These are phyloP conservation scores for Frankliniella fusca DNA, from an alignment of 2,888 invertebrate species.

Conservation along the genomic window DNA sequence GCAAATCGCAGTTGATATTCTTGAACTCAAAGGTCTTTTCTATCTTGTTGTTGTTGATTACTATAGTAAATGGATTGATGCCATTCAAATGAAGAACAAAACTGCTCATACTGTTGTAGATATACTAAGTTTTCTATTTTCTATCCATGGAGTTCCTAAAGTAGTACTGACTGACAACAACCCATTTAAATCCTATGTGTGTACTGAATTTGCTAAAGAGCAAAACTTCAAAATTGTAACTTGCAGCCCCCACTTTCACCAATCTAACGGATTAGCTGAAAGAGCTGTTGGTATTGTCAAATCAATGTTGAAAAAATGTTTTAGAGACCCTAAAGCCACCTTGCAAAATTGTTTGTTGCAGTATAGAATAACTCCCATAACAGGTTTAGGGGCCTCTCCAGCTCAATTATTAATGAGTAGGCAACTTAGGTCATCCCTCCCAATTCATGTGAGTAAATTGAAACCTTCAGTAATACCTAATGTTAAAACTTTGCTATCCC, in stretches of 20 bases:
- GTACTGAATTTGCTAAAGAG: constrained; percentile 32
- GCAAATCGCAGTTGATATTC: constrained; percentile 31
- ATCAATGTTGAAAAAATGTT: constrained; percentile 5
- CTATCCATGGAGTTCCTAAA: constrained; percentile 31
- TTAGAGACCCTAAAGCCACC: neutral
- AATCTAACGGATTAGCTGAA: constrained; percentile 36
- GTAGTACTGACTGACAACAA: constrained; percentile 33
- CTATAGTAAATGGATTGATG: constrained; percentile 33
- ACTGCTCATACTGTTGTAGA: constrained; percentile 27
- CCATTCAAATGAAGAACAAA: neutral
- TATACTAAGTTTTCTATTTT: constrained; percentile 30
- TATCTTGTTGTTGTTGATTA: constrained; percentile 33
- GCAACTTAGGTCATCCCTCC: neutral
- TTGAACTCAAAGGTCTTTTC: constrained; percentile 28
- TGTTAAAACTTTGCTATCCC: neutral
- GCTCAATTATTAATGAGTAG: too few species aligned
- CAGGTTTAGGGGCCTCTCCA: neutral
- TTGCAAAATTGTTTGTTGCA: neutral
- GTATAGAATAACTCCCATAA: neutral
- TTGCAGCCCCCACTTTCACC: constrained; percentile 34
- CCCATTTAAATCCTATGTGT: constrained; percentile 31
- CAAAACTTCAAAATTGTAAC: constrained; percentile 33
- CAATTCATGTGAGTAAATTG: neutral
- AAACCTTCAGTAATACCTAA: neutral
- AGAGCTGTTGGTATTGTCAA: constrained; percentile 30